These are phyloP conservation scores for Eublepharis macularius DNA, from an alignment of 2,113 vertebrate genomes.

Conservation along the genomic window DNA sequence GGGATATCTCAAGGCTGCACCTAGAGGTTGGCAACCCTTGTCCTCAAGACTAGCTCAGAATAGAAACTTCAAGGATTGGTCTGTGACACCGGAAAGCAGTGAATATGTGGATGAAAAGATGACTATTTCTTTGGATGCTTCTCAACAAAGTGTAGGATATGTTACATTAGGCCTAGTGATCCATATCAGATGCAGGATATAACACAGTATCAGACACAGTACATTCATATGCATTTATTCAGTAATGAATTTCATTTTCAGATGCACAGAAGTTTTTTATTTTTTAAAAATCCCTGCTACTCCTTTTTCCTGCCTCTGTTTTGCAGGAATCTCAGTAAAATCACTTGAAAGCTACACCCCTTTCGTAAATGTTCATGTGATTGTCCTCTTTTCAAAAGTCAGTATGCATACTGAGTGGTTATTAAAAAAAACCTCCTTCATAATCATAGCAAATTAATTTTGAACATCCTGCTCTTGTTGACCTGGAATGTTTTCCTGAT, in stretches of 20 bases:
- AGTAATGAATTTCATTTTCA: background rate
- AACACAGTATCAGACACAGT: too few relatives aligned
- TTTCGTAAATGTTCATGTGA: background rate
- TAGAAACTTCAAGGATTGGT: background rate
- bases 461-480: background rate
- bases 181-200: background rate
- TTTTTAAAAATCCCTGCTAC: background rate
- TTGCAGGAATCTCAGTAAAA: background rate
- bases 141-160: background rate
- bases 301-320: background rate
- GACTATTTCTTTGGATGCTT: background rate
- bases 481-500: background rate
- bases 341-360: background rate
- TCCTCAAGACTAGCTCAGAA: background rate
- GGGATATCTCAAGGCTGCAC: too few relatives aligned
- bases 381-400: background rate
- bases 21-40: too few relatives aligned
- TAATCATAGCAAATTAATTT: background rate
- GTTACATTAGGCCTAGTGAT: background rate
- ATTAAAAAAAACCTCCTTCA: background rate
- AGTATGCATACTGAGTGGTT: background rate
- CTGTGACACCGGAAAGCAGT: background rate
- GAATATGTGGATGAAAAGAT: background rate
- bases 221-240: background rate
- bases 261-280: background rate